phyloP scores from a whole-genome alignment of 2,797 vertebrate species.

The Macropus fuliginosus region DNA sequence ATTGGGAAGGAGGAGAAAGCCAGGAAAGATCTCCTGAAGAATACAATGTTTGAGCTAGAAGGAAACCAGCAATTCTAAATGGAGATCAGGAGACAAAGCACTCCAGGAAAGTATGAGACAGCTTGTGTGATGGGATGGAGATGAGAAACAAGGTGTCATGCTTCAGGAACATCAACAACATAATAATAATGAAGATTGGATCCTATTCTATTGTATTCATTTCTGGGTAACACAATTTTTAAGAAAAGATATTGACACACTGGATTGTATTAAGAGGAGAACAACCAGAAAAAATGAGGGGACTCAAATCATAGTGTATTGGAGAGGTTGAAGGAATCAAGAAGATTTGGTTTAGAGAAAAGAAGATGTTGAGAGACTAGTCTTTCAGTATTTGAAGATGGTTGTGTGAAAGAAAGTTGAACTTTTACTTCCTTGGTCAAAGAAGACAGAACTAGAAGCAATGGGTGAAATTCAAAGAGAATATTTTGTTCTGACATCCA shows the following conservation, averaged over 20 bases:
- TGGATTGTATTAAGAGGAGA: neutral
- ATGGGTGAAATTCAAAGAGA: neutral
- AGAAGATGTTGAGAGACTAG: neutral
- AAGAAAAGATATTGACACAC: neutral
- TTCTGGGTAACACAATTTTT: neutral
- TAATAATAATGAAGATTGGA: neutral
- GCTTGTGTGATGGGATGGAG: no score
- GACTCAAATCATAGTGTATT: neutral
- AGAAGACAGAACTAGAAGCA: neutral
- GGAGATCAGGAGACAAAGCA: no score
- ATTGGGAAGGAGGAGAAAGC: no score
- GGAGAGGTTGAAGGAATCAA: neutral
- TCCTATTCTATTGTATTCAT: neutral
- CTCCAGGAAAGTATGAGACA: no score
- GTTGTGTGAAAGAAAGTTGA: neutral
- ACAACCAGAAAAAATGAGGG: neutral
- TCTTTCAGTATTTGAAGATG: neutral
- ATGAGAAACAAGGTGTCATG: no score
- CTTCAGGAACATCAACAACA: neutral
- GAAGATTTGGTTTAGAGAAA: neutral
- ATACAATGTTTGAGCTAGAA: no score
- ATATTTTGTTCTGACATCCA: neutral
- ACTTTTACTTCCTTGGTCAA: neutral
- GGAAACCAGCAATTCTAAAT: no score
- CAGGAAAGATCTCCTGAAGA: no score